A percentile compares a stretch with the other conserved stretches of the same genome.
Evolutionary conservation across 2,888 invertebrate species (phyloP).

Genomic region (Zygothrica quintamaculata): DNA sequence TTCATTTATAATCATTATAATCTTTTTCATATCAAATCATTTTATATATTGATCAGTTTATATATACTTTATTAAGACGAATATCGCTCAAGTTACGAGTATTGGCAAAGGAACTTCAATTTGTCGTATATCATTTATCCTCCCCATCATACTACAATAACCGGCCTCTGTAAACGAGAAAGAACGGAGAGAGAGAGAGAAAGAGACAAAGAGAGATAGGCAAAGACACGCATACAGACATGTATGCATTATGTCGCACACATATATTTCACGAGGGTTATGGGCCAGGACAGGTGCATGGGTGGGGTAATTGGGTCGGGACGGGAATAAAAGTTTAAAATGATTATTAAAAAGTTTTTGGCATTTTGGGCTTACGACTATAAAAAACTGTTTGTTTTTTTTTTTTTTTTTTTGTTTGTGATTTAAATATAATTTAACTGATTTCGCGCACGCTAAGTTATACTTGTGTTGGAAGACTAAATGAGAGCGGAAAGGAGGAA

Average conservation of each 20-base stretch:
- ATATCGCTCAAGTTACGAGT: slow-evolving; percentile 77
- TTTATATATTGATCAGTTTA: slow-evolving; percentile 11
- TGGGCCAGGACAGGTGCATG: slow-evolving; percentile 43
- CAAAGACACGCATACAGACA: slow-evolving; percentile 77
- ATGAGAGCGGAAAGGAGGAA: slow-evolving; percentile 35
- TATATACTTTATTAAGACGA: slow-evolving; percentile 47
- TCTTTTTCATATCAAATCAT: slow-evolving; percentile 16
- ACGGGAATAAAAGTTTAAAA: slow-evolving; percentile 78
- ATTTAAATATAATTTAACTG: slow-evolving; percentile 5
- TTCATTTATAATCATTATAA: slow-evolving; percentile 30
- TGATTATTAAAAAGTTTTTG: slow-evolving; percentile 81
- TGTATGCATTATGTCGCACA: slow-evolving; percentile 46
- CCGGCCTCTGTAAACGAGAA: slow-evolving; percentile 91
- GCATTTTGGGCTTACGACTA: slow-evolving; percentile 64
- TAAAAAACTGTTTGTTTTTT: slow-evolving; percentile 55
- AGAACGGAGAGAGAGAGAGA: slow-evolving; percentile 85
- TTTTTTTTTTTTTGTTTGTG: slow-evolving; percentile 17
- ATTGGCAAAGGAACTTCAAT: slow-evolving; percentile 47
- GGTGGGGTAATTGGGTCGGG: slow-evolving; percentile 40
- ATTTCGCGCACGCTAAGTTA: slow-evolving; percentile 50
- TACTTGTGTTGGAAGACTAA: slow-evolving; percentile 40
- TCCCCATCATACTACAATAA: slow-evolving; percentile 87
- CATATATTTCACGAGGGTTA: slow-evolving; percentile 30
- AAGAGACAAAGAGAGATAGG: slow-evolving; percentile 73
- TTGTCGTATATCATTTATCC: slow-evolving; percentile 81